Conservation (phyloP, 2,888 invertebrate genomes). For the Pseudoips prasinana region DNA sequence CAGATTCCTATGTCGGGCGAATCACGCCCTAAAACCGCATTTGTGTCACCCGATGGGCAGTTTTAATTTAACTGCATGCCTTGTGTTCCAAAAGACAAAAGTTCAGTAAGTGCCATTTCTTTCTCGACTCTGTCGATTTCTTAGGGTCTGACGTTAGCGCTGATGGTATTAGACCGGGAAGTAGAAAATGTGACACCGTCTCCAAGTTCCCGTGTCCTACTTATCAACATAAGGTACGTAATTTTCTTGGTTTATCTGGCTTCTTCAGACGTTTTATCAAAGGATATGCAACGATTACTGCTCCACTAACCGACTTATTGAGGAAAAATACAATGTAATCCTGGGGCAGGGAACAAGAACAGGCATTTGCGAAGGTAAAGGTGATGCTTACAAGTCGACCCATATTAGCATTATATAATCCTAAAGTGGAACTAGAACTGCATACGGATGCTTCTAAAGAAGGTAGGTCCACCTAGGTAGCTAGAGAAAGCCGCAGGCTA, state of each 20-base stretch:
- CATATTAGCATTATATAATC: neutral
- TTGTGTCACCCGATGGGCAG: constrained; percentile 1
- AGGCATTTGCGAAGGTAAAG: neutral
- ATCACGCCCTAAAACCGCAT: neutral
- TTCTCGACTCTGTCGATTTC: constrained; percentile 5
- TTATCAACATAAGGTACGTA: constrained; percentile 3
- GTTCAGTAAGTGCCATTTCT: constrained; percentile 11
- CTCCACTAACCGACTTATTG: neutral
- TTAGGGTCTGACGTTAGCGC: constrained; percentile 9
- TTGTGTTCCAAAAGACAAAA: too few relatives aligned
- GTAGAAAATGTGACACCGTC: constrained; percentile 10
- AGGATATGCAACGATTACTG: neutral
- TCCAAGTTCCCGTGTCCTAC: constrained; percentile 4
- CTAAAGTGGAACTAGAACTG: neutral
- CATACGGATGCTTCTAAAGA: constrained; percentile 2
- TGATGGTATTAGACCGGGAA: constrained; percentile 10
- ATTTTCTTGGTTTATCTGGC: constrained; percentile 3
- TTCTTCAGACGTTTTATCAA: constrained; percentile 2
- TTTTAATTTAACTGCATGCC: constrained; percentile 4
- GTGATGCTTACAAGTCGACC: neutral
- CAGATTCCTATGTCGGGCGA: neutral
- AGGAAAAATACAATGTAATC: neutral
- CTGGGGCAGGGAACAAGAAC: neutral
- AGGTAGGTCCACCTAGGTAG: too few relatives aligned
- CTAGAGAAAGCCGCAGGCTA: too few relatives aligned